Percentiles rank a stretch among this genome's conserved stretches.
phyloP scores from a whole-genome alignment of 2,888 invertebrate species.

The Eristalis tenax region DNA sequence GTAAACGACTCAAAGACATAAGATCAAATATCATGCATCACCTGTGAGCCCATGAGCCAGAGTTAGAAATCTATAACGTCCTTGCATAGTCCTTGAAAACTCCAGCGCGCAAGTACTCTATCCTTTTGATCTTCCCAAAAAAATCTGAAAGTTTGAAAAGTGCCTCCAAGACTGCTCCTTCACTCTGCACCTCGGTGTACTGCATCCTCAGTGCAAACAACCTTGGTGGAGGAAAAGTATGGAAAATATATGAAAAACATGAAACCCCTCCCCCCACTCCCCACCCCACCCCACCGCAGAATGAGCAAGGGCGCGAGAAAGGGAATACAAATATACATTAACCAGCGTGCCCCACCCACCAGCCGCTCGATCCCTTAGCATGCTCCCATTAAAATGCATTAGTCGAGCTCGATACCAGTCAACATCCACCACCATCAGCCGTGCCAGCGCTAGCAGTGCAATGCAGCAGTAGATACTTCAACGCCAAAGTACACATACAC shows the following conservation, averaged over 20 bases:
- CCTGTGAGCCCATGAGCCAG: no score
- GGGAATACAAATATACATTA: slow-evolving; percentile 36
- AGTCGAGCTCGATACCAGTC: slow-evolving; percentile 39
- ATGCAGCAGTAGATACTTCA: not conserved
- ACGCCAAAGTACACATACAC: slow-evolving; percentile 30
- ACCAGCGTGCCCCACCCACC: slow-evolving; percentile 4
- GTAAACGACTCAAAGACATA: no score
- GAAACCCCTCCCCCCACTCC: not conserved
- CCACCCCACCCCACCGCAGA: not conserved
- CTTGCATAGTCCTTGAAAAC: no score
- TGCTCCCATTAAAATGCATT: slow-evolving; percentile 54
- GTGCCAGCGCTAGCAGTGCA: not conserved
- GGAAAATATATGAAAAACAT: not conserved
- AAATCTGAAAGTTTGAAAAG: no score
- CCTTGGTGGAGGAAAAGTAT: not conserved
- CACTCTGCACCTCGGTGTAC: not conserved
- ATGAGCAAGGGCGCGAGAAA: not conserved
- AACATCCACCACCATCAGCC: not conserved
- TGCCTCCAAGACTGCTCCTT: not conserved
- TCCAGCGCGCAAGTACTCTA: no score
- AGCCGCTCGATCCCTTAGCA: not conserved
- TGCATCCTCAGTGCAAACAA: slow-evolving; percentile 31
- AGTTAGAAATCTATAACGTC: no score
- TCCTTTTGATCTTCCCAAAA: no score
- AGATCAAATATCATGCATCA: no score